Percentiles rank a stretch among this genome's conserved stretches.
phyloP scores from a whole-genome alignment of 2,113 vertebrate genomes.

The Arvicanthis niloticus region DNA sequence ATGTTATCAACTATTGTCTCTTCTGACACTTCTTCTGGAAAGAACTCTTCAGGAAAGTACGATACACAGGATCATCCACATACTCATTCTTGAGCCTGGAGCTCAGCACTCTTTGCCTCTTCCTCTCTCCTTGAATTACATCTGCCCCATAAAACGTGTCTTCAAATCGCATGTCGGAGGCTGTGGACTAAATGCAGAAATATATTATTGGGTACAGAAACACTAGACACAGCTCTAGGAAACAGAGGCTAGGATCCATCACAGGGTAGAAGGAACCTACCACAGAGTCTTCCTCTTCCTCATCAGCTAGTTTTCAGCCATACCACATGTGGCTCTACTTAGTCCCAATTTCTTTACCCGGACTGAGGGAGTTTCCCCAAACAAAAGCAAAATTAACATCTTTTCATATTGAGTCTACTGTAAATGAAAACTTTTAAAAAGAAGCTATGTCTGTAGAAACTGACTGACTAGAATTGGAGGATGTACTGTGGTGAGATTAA shows the following conservation, averaged over 20 bases:
- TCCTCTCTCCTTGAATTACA: constrained; percentile 92
- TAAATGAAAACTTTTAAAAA: not conserved
- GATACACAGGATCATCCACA: constrained; percentile 94
- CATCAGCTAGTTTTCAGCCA: no score
- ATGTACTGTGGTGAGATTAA: not conserved
- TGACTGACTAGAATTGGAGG: not conserved
- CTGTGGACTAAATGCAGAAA: constrained; percentile 92
- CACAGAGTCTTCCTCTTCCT: not conserved
- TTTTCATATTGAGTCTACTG: not conserved
- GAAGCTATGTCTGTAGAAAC: not conserved
- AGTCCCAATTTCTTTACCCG: not conserved
- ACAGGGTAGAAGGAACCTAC: not conserved
- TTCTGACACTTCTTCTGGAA: constrained; percentile 92
- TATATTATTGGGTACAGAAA: not conserved
- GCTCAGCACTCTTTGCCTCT: constrained; percentile 94
- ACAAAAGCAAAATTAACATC: not conserved
- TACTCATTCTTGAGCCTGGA: constrained; percentile 97
- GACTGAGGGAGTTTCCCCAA: not conserved
- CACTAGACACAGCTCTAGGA: not conserved
- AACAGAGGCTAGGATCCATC: not conserved
- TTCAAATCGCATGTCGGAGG: constrained; percentile 97
- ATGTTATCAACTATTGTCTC: constrained; percentile 85
- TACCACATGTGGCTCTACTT: not conserved
- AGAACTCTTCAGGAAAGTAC: constrained; percentile 89
- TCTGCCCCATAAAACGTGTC: constrained; percentile 93